Evolutionary conservation across 2,797 vertebrate genomes (phyloP), one percentile per base, ranked within the genome.

Genomic region (Macroramphosus scolopax): DNA sequence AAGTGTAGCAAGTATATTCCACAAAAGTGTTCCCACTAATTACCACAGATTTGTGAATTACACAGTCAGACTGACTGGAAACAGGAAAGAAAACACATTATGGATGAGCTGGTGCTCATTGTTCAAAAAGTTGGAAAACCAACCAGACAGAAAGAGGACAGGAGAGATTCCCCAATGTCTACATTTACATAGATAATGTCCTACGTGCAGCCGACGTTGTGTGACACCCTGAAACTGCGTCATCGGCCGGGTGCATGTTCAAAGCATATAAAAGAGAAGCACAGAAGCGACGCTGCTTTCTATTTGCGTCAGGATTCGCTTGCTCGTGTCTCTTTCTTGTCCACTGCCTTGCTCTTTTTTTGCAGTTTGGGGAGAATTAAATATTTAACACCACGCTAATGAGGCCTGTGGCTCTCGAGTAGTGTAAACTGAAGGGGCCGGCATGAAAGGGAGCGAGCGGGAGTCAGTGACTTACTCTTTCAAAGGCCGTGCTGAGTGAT

Each of bases 321-420:
- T n/a, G 35, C 59, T 54, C 18, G 29, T 20, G 9, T 30, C 32
- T 15, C 40, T 51, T 63, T 51, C 37, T 54, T 24, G 40, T 51
- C 41, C 37, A 41, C 44, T 30, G 22, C 33, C 13, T 72, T 25
- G 12, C 39, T 52, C 38, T 38, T 29, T 37, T 45, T 72, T 50
- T 76, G 61, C 61, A 60, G 53, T 79, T 58, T 45, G 34, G 43
- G 8, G 9, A 31, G 20, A 35, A 69, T 82, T 67, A 68, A 85
- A 84, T 80, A 87, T 85, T 85, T 30, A 83, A 68, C 35, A 38
- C 1, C 5, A 5, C 13, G 57, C 60, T 84, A 82, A 76, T 7
- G 22, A 81, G 49, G 43, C 49, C 65, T 25, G 11, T 33, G 51
- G 44, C 32, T 71, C 67, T 74, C 11, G 20, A 72, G 65, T 46